Evolutionary conservation across 1,140 invertebrate species (phyloP).

Genomic region (Aleiodes sp.): DNA sequence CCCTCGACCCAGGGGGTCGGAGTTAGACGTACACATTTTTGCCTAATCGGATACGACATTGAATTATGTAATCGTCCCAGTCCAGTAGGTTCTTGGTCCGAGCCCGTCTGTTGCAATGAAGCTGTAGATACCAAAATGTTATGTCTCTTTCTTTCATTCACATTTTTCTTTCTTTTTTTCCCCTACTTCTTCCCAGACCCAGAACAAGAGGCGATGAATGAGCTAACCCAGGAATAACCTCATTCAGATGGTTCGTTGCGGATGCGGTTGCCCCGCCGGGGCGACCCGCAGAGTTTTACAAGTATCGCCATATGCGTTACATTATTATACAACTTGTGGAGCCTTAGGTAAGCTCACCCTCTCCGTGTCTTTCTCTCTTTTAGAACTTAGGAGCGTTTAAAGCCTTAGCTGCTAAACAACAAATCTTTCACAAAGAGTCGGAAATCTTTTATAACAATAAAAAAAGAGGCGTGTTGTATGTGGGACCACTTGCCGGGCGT

Average conservation of each 20-base stretch:
- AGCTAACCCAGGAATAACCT: conserved; percentile 54
- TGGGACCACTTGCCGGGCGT: conserved; percentile 60
- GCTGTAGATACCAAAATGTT: not conserved
- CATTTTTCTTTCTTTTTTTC: conserved; percentile 23
- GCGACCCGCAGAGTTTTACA: conserved; percentile 64
- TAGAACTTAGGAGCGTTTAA: not conserved
- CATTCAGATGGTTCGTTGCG: conserved; percentile 55
- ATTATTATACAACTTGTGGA: conserved; percentile 61
- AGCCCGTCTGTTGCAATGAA: conserved; percentile 22
- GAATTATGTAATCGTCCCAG: conserved; percentile 49
- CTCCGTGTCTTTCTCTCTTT: conserved; percentile 4
- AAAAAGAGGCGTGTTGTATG: conserved; percentile 25
- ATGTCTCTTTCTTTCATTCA: conserved; percentile 1
- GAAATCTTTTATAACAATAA: conserved; percentile 59
- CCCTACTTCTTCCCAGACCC: not conserved
- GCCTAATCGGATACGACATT: conserved; percentile 55
- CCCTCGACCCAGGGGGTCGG: conserved; percentile 35
- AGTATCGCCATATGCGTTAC: conserved; percentile 64
- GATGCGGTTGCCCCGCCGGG: conserved; percentile 37
- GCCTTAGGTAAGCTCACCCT: conserved; percentile 18
- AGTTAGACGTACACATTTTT: conserved; percentile 39
- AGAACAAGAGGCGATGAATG: conserved; percentile 46
- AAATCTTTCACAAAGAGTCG: conserved; percentile 56
- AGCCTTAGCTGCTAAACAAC: conserved; percentile 31
- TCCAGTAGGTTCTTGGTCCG: conserved; percentile 37